Conservation (phyloP, 2,888 invertebrate species). For the Psylliodes chrysocephalus region DNA sequence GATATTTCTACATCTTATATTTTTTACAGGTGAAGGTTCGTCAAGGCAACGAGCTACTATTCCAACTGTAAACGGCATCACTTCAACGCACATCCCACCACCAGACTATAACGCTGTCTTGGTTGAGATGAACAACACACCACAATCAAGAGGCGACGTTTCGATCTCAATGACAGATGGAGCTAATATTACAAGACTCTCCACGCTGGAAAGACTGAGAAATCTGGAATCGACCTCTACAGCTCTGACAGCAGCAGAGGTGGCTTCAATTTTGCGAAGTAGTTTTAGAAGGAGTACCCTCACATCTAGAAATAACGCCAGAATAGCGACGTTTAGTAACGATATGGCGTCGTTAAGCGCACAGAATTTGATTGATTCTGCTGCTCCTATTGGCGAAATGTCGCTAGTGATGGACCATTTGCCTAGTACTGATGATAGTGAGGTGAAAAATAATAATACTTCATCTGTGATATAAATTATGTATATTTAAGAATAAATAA, state of each 20-base stretch:
- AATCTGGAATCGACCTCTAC: conserved; percentile 54
- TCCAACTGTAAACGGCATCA: conserved; percentile 21
- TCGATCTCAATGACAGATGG: conserved; percentile 46
- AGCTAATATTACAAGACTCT: conserved; percentile 40
- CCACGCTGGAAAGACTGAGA: conserved; percentile 55
- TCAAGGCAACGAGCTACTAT: conserved; percentile 43
- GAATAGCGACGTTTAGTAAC: conserved; percentile 44
- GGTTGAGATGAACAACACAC: conserved; percentile 69
- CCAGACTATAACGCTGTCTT: conserved; percentile 73
- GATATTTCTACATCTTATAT: too few species aligned
- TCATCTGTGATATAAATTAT: conserved; percentile 62
- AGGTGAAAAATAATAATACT: conserved; percentile 52
- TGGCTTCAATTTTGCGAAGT: conserved; percentile 69
- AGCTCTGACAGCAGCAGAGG: conserved; percentile 68
- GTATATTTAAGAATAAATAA: conserved; percentile 17
- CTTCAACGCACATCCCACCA: conserved; percentile 64
- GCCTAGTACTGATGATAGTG: conserved; percentile 47
- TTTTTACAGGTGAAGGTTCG: conserved; percentile 18
- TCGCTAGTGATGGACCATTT: conserved; percentile 60
- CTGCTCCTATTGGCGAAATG: conserved; percentile 69
- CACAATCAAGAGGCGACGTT: conserved; percentile 42
- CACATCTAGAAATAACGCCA: conserved; percentile 45
- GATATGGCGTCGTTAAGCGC: conserved; percentile 66
- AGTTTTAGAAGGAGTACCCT: conserved; percentile 67
- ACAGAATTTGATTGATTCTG: conserved; percentile 71